These are phyloP conservation scores for Pteruthius melanotis DNA, from an alignment of 2,113 vertebrate genomes.

Conservation along the genomic window DNA sequence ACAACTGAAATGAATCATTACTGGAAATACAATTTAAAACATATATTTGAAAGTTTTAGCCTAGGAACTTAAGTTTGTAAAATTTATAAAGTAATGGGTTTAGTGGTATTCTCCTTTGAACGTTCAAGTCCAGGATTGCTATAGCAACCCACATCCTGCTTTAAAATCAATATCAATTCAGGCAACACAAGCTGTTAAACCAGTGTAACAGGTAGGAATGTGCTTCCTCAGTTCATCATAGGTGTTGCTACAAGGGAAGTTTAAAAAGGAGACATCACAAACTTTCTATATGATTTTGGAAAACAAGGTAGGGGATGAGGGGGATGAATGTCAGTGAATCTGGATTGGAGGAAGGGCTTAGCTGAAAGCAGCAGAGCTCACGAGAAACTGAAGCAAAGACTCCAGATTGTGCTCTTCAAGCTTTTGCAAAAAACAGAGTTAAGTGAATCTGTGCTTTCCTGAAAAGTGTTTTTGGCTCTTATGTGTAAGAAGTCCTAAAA, in stretches of 20 bases:
- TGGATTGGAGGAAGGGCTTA: neutral
- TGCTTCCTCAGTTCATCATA: neutral
- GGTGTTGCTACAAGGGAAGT: neutral
- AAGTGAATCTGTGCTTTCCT: neutral
- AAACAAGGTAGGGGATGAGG: neutral
- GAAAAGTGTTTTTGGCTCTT: neutral
- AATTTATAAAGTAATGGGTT: neutral
- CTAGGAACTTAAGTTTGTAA: neutral
- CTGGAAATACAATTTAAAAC: neutral
- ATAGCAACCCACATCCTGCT: constrained; percentile 13
- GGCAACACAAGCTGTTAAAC: constrained; percentile 34
- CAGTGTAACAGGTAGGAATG: neutral
- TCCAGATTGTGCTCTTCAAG: neutral
- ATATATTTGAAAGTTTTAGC: neutral
- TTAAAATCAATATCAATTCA: constrained; percentile 52
- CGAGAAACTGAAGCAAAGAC: neutral
- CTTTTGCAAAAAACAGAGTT: neutral
- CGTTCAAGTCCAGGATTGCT: constrained; percentile 2
- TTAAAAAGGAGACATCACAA: neutral
- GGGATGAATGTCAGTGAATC: neutral
- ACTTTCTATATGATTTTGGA: neutral
- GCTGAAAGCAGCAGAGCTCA: neutral
- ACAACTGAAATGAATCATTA: neutral
- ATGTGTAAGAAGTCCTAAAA: neutral
- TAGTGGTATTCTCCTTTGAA: neutral